A percentile compares a stretch with the other conserved stretches of the same genome.
Evolutionary conservation across 2,888 invertebrate species (phyloP).

Genomic region (Exocentrus adspersus): DNA sequence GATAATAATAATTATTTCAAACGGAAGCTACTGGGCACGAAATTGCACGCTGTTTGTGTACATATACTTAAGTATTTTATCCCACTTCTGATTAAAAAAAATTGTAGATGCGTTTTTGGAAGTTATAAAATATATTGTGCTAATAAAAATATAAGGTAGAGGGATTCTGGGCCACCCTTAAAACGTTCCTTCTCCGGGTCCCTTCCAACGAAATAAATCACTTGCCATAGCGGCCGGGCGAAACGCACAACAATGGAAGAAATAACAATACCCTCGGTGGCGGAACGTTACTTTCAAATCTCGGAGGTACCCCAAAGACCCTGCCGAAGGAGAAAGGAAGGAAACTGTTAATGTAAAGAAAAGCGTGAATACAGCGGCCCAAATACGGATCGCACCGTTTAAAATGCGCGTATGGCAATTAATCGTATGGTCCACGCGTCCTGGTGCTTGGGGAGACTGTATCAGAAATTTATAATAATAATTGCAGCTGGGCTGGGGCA

Average conservation of each 20-base stretch:
- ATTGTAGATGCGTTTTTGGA: too few relatives aligned
- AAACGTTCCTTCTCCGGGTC: too few relatives aligned
- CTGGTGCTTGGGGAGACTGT: too few relatives aligned
- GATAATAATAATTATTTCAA: background rate
- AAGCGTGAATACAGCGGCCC: slow-evolving; percentile 26
- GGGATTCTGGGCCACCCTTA: too few relatives aligned
- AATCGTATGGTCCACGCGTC: slow-evolving; percentile 12
- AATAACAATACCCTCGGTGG: slow-evolving; percentile 2
- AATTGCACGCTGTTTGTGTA: background rate
- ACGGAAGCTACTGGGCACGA: background rate
- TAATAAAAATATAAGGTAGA: too few relatives aligned
- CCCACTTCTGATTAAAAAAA: too few relatives aligned
- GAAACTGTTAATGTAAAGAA: slow-evolving; percentile 45
- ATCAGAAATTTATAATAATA: too few relatives aligned
- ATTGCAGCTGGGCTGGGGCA: too few relatives aligned
- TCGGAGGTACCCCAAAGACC: background rate
- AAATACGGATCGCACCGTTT: slow-evolving; percentile 8
- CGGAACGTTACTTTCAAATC: slow-evolving; percentile 6
- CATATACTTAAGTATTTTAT: too few relatives aligned
- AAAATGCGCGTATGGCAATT: slow-evolving; percentile 7
- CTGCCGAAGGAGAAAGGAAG: slow-evolving; percentile 41
- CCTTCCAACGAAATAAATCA: slow-evolving; percentile 3
- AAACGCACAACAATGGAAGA: slow-evolving; percentile 7
- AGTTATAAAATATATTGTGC: too few relatives aligned
- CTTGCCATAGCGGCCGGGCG: background rate